Conservation (phyloP, 1,140 invertebrate genomes). For the Procambarus virginalis region DNA sequence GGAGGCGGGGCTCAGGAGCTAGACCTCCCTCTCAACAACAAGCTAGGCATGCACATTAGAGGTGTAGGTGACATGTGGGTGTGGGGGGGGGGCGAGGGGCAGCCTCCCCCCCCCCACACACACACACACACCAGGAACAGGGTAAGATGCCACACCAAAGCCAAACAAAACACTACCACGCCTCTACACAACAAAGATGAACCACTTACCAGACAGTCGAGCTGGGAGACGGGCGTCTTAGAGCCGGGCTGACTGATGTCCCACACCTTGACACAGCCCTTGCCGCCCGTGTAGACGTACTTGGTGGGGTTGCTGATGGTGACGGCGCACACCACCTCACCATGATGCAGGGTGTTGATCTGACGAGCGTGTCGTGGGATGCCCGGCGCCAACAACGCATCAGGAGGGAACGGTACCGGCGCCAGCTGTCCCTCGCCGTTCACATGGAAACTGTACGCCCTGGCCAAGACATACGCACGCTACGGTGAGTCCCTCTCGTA, state of each 20-base stretch:
- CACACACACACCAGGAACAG: neutral
- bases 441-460: constrained; percentile 81
- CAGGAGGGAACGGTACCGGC: constrained; percentile 96
- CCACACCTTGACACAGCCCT: constrained; percentile 96
- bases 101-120: too few relatives aligned
- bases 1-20: too few relatives aligned
- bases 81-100: too few relatives aligned
- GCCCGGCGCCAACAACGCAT: constrained; percentile 92
- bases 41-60: neutral
- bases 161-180: too few relatives aligned
- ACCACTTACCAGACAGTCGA: constrained; percentile 89
- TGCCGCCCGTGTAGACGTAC: constrained; percentile 98
- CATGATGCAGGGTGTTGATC: constrained; percentile 93
- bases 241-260: constrained; percentile 87
- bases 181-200: too few relatives aligned
- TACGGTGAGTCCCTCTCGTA: constrained; percentile 19
- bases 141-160: neutral
- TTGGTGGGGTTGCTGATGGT: constrained; percentile 90
- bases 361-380: constrained; percentile 93
- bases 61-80: neutral
- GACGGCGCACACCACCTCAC: constrained; percentile 94
- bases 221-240: constrained; percentile 89
- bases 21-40: too few relatives aligned
- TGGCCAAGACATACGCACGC: constrained; percentile 71
- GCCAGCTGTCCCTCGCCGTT: constrained; percentile 83